phyloP scores from a whole-genome alignment of 2,797 vertebrate species.

The Molossus molossus region DNA sequence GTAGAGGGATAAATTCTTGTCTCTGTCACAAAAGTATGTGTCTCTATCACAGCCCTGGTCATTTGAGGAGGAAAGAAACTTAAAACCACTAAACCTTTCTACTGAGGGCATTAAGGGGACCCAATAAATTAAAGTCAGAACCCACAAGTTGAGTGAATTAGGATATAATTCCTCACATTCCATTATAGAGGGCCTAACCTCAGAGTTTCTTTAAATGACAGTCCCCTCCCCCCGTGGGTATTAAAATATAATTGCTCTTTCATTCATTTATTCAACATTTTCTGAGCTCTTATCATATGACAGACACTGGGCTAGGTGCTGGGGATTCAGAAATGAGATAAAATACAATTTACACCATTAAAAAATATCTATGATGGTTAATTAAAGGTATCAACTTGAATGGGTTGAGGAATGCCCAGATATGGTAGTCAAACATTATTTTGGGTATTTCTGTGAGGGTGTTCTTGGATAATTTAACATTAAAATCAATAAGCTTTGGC shows the following conservation, averaged over 20 bases:
- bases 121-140: conserved; percentile 61
- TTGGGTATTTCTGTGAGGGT: not conserved
- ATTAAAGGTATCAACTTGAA: conserved; percentile 42
- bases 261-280: conserved; percentile 49
- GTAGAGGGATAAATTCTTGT: not conserved
- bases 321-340: conserved; percentile 27
- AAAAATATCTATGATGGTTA: not conserved
- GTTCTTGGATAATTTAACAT: conserved; percentile 41
- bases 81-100: conserved; percentile 42
- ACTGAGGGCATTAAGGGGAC: conserved; percentile 46
- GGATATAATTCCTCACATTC: conserved; percentile 60
- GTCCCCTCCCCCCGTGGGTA: not conserved
- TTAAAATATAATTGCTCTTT: conserved; percentile 37
- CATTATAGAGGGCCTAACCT: conserved; percentile 19
- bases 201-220: conserved; percentile 52
- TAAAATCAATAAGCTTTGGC: conserved; percentile 16
- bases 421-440: conserved; percentile 59
- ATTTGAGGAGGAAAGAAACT: conserved; percentile 60
- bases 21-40: conserved; percentile 33
- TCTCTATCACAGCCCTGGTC: conserved; percentile 5
- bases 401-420: not conserved
- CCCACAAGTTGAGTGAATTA: conserved; percentile 41
- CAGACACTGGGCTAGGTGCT: not conserved
- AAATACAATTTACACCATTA: conserved; percentile 46
- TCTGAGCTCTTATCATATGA: conserved; percentile 45